Evolutionary conservation across 2,113 vertebrate species (phyloP), one percentile per base, ranked within the genome.

Genomic region (Nymphicus hollandicus): DNA sequence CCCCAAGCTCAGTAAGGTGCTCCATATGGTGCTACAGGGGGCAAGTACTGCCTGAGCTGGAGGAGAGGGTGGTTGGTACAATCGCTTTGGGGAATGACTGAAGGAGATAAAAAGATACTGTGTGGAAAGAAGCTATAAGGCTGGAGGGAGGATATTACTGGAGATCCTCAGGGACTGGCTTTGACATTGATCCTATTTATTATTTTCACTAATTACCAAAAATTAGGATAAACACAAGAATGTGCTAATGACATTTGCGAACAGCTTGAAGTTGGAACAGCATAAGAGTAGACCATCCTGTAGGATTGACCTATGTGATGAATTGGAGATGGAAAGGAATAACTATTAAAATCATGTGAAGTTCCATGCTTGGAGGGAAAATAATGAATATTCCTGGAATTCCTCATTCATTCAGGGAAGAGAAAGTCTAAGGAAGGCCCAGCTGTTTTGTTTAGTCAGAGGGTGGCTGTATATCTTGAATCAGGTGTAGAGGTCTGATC

Each of bases 91-190:
- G 69, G 46, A 84, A 35, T 55, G 53, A 53, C 49, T 77, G 29
- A 73, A 90, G 79, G 78, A 77, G 37, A 56, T 50, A 60, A 82
- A 22, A 76, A 65, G 66, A 56, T 90, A 66, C 15, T 49, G 13
- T 47, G 18, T 41, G 89, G 71, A 73, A 91, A 92, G 71, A 52
- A 77, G 31, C 71, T 69, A 0, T 66, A 56, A 77, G 82, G 63
- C 88, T 93, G 92, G 71, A 93, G n/a, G 82, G 76, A 88, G 63
- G 44, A 72, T 86, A 63, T 93, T 88, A 90, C 71, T 71, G 72
- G 68, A 94, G n/a, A 14, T 86, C 47, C 33, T 88, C 29, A 19
- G 64, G 52, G 89, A 76, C n/a, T 89, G 61, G 8, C 60, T 93
- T 78, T 89, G 86, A 86, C 33, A 17, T n/a, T 52, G 20, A 81